Conservation (phyloP, 2,888 invertebrate species). For the Theretra japonica region DNA sequence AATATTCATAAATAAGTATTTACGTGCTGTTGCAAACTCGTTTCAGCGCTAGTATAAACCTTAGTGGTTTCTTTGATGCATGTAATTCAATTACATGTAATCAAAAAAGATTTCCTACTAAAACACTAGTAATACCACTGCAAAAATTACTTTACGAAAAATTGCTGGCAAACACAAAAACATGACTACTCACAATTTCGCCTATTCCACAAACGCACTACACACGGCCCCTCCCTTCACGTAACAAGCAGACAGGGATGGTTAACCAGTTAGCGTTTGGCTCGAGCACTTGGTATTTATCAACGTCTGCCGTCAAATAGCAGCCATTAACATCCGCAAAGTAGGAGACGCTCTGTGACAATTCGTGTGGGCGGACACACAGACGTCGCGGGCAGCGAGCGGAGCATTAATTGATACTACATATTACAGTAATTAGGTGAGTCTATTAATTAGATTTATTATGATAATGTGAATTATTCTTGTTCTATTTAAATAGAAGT, state of each 20-base stretch:
- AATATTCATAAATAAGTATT: no score
- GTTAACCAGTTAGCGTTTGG: constrained; percentile 66
- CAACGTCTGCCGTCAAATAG: constrained; percentile 79
- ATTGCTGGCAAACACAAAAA: not conserved
- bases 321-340: constrained; percentile 73
- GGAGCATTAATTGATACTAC: not conserved
- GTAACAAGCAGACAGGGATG: constrained; percentile 51
- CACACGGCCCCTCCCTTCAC: constrained; percentile 17
- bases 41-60: no score
- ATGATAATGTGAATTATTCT: not conserved
- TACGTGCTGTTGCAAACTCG: no score
- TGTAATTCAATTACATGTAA: no score
- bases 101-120: no score
- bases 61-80: no score
- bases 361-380: constrained; percentile 52
- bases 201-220: constrained; percentile 14
- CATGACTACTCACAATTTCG: not conserved
- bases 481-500: not conserved
- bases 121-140: no score
- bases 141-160: not conserved
- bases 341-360: constrained; percentile 63
- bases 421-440: not conserved
- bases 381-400: constrained; percentile 30
- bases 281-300: constrained; percentile 69
- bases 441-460: not conserved